Conservation (phyloP, 2,888 invertebrate genomes). For the Rotaria sp. region DNA sequence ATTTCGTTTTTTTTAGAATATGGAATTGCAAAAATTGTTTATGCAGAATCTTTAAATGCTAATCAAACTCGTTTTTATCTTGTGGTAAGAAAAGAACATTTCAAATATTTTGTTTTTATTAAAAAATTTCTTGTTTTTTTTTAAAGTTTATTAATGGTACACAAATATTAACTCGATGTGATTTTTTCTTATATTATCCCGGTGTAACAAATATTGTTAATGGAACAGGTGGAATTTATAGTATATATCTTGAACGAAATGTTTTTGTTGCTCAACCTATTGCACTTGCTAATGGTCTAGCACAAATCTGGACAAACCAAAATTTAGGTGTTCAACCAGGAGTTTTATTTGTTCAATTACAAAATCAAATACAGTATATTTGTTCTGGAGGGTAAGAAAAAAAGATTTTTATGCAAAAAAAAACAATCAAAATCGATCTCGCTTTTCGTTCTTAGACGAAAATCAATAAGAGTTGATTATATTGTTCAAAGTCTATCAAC, state of each 20-base stretch:
- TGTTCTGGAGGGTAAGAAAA: neutral
- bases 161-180: constrained; percentile 15
- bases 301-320: constrained; percentile 6
- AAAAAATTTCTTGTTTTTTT: neutral
- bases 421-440: fast-evolving
- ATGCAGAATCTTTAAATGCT: neutral
- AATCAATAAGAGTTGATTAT: neutral
- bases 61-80: constrained; percentile 25
- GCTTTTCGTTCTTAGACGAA: neutral
- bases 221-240: neutral
- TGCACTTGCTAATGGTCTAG: neutral
- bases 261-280: neutral
- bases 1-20: neutral
- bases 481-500: neutral
- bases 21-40: neutral
- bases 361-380: neutral
- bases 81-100: neutral
- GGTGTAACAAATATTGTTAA: neutral
- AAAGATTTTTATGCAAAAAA: neutral
- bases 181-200: neutral
- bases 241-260: constrained; percentile 13
- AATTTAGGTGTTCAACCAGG: neutral
- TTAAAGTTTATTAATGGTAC: neutral
- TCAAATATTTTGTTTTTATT: neutral
- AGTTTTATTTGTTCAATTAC: neutral